Evolutionary conservation across 92 coral and sea anemone species (phyloP), one percentile per base, ranked within the genome.

Genomic region (Plumapathes pennacea): DNA sequence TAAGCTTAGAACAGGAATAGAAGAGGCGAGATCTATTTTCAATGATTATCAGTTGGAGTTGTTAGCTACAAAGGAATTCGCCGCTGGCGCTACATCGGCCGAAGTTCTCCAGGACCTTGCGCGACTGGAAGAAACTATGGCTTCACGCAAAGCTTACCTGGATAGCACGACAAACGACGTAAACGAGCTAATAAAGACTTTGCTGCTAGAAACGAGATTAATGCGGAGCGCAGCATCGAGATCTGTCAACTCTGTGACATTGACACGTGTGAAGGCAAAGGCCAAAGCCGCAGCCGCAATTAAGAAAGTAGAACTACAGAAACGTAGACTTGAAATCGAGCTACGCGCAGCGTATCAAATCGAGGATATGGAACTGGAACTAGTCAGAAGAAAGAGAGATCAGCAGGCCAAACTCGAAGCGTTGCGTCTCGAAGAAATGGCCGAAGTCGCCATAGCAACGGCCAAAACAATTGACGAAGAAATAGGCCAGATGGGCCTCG

Each of bases 391-490:
- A 47, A 77, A 54, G 62, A 69, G 68, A 26, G n/a, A 54, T 18
- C 54, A 78, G 47, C 40, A 78, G 25, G 66, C 53, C 20, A 64
- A 22, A 36, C 40, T 54, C 17, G 73, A 69, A 47, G 39, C 62
- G 10, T 14, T 63, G 54, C 67, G 81, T 47, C 46, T 76, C 21
- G 70, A 76, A 25, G 70, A 76, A 38, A 76, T 66, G 33, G 83
- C 71, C 10, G 77, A 58, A 22, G 24, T 77, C 32, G 84, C 84
- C 8, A 41, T 68, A 23, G 71, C 77, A 30, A 60, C 57, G 48
- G 83, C 42, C 19, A 27, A 31, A 8, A 76, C 66, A 12, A 50
- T 67, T 15, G 77, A 67, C 32, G 70, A 60, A 31, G 77, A 57
- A 43, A 53, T 76, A 25, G 65, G 31, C 27, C 13, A 64, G 19